Conservation (phyloP, 2,888 invertebrate species). For the Poecilus cupreus region DNA sequence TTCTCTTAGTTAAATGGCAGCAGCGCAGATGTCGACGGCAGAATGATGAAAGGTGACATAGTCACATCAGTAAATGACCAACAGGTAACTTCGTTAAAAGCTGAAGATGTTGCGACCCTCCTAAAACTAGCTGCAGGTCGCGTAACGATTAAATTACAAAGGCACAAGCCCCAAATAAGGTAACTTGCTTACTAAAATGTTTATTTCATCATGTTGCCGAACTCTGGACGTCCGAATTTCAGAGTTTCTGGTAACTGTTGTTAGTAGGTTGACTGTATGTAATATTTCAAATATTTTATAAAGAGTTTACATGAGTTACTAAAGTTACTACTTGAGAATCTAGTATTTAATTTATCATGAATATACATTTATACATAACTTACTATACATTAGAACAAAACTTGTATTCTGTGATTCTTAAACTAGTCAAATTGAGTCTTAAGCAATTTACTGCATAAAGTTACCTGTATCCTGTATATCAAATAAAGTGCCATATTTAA, state of each 20-base stretch:
- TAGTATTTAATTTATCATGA: constrained; percentile 57
- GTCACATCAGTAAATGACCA: constrained; percentile 92
- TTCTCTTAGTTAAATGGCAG: constrained; percentile 86
- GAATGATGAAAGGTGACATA: constrained; percentile 94
- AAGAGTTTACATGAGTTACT: constrained; percentile 57
- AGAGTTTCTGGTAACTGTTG: constrained; percentile 31
- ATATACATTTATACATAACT: constrained; percentile 55
- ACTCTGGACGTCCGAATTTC: constrained; percentile 14
- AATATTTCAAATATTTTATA: constrained; percentile 57
- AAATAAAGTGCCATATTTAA: constrained; percentile 58
- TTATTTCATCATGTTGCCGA: constrained; percentile 43
- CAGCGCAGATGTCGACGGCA: constrained; percentile 89
- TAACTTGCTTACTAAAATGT: constrained; percentile 62
- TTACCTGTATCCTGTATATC: constrained; percentile 59
- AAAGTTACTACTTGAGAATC: constrained; percentile 54
- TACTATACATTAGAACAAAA: constrained; percentile 57
- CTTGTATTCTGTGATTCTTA: constrained; percentile 58
- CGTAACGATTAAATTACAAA: constrained; percentile 87
- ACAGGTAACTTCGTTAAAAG: constrained; percentile 83
- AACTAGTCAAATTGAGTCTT: constrained; percentile 58
- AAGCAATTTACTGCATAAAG: constrained; percentile 58
- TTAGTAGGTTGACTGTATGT: constrained; percentile 53
- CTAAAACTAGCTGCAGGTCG: constrained; percentile 91
- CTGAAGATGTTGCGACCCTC: constrained; percentile 91
- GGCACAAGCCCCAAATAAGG: constrained; percentile 82